These are phyloP conservation scores for Euura lappo DNA, from an alignment of 1,140 invertebrate species.

Conservation along the genomic window DNA sequence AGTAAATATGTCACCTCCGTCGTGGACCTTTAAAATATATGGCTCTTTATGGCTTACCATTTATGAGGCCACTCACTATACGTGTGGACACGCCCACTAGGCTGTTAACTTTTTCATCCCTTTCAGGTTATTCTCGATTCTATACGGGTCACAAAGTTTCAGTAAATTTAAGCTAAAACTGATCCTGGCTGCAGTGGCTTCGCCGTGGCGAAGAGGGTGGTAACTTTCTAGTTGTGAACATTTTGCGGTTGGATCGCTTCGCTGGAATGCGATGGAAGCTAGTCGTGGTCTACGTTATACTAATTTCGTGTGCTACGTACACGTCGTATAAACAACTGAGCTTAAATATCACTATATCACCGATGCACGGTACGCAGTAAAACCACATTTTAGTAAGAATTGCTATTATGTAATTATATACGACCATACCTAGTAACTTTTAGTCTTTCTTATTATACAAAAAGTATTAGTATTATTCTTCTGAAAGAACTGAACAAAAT, in stretches of 20 bases:
- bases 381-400: too few species aligned
- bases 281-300: not conserved
- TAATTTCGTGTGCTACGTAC: too few species aligned
- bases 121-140: not conserved
- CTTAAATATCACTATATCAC: not conserved
- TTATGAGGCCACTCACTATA: constrained; percentile 3
- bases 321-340: not conserved
- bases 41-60: not conserved
- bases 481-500: too few species aligned
- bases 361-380: too few species aligned
- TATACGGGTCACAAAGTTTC: not conserved
- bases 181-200: not conserved
- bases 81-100: not conserved
- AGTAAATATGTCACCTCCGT: too few species aligned
- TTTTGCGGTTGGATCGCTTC: not conserved
- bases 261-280: not conserved
- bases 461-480: too few species aligned
- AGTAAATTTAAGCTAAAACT: not conserved
- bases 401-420: too few species aligned
- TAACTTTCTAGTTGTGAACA: not conserved
- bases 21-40: too few species aligned
- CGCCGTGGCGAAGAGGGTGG: not conserved
- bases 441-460: too few species aligned
- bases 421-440: too few species aligned
- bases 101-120: not conserved